Conservation (phyloP, 92 coral and sea anemone species). For the Phymanthus crucifer region DNA sequence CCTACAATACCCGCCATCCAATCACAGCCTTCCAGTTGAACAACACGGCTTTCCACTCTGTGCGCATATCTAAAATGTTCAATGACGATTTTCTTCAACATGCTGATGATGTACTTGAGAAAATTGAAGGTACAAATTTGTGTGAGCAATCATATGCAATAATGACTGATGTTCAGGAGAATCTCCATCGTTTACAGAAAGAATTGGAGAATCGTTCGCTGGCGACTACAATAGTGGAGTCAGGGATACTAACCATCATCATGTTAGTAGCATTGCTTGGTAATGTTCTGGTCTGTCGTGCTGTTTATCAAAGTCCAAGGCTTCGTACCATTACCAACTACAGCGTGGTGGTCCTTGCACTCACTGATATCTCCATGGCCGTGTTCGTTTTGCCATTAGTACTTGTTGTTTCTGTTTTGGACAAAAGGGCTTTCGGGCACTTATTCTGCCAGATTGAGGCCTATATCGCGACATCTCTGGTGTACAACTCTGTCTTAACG, state of each 20-base stretch:
- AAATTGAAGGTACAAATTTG: too few relatives aligned
- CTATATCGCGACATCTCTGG: not conserved
- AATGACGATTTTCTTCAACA: too few relatives aligned
- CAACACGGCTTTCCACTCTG: too few relatives aligned
- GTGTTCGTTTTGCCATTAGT: slow-evolving; percentile 3
- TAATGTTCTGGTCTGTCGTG: slow-evolving; percentile 20
- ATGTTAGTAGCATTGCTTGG: slow-evolving; percentile 12
- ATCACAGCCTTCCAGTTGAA: too few relatives aligned
- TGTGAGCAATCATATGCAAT: too few relatives aligned
- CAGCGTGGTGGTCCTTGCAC: slow-evolving; percentile 12
- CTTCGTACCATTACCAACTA: slow-evolving; percentile 23
- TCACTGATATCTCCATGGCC: slow-evolving; percentile 20
- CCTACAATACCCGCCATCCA: too few relatives aligned
- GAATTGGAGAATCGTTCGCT: slow-evolving; percentile 1
- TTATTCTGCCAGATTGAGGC: slow-evolving; percentile 10
- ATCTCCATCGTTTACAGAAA: not conserved
- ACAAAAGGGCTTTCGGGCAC: not conserved
- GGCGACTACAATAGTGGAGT: not conserved
- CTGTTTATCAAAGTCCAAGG: slow-evolving; percentile 25
- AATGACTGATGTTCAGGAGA: too few relatives aligned
- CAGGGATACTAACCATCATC: slow-evolving; percentile 8
- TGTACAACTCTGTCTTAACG: slow-evolving; percentile 20
- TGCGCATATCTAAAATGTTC: too few relatives aligned
- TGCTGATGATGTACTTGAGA: too few relatives aligned
- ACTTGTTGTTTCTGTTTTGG: not conserved